phyloP scores from a whole-genome alignment of 2,888 invertebrate genomes.

The Tetrapedia diversipes region DNA sequence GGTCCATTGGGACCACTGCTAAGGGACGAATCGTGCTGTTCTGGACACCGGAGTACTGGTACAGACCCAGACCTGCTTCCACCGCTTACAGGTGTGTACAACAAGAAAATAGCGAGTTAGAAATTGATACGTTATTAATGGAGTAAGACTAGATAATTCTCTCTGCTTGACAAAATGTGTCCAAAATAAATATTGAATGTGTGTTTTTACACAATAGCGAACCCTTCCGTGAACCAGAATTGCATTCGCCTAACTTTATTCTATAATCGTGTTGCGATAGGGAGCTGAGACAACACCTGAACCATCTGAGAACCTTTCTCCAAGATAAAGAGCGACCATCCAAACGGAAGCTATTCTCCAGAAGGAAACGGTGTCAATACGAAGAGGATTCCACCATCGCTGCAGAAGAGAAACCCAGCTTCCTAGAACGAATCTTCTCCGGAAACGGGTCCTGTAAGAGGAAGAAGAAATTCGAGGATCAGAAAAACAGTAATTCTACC shows the following conservation, averaged over 20 bases:
- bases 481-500: constrained; percentile 42
- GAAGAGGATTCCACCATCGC: constrained; percentile 32
- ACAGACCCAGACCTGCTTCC: constrained; percentile 83
- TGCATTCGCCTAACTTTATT: not conserved
- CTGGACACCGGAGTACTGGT: constrained; percentile 85
- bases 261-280: constrained; percentile 47
- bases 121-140: no score
- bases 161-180: no score
- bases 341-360: constrained; percentile 64
- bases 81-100: constrained; percentile 79
- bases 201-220: no score
- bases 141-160: no score
- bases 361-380: constrained; percentile 48
- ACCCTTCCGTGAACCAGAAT: not conserved
- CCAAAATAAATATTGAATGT: no score
- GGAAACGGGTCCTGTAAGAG: constrained; percentile 54
- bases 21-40: constrained; percentile 82
- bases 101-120: not conserved
- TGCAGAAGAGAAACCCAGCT: constrained; percentile 62
- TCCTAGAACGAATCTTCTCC: constrained; percentile 72
- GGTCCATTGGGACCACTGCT: constrained; percentile 52
- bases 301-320: constrained; percentile 54
- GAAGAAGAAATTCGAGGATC: constrained; percentile 22
- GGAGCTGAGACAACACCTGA: constrained; percentile 80
- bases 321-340: constrained; percentile 50